Base-by-base conservation (phyloP, 1,140 invertebrate genomes). In the Babylonia areolata region DNA sequence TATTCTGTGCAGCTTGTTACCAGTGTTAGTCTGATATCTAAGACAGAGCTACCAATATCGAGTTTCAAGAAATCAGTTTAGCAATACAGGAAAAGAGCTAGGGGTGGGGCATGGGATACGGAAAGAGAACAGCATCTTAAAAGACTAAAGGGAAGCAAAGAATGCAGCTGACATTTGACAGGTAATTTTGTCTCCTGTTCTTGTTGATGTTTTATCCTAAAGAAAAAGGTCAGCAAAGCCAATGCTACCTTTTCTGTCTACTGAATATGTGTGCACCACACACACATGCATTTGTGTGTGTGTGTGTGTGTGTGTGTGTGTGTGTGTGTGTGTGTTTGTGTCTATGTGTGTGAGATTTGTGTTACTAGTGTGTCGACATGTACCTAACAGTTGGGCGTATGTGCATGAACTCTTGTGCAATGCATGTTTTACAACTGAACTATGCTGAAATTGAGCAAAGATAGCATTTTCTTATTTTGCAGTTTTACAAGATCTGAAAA, bases 291-390 rank as follows among this genome's bases (percentile, higher is more conserved):
- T 51, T 9, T 46, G 42, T 46, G 42, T 46, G 42, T 46, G 42
- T 31, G 23, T 69, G 64, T 69, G 64, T 69, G 64, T 69, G 64
- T 69, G 23, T 69, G 64, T 69, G 64, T 69, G 64, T 69, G 64
- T 69, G 64, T 69, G 64, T 69, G 64, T 69, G 64, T 69, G 71
- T 35, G 33, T 35, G 31, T 42, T 80, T 80, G 9, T 42, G 23
- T 64, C 15, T 64, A 64, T 64, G 23, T 64, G 12, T 64, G 58
- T n/a, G 58, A 46, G 5, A 46, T 46, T 15, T 5, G 15, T 46
- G 5, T 46, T 46, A 46, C 42, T 15, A 46, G 15, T 46, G 5
- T 6, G 15, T 46, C 42, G 42, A 46, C 42, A 46, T 46, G n/a
- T n/a, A n/a, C n/a, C n/a, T n/a, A n/a, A n/a, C n/a, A n/a, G n/a